These are phyloP conservation scores for Aspidoscelis tigris DNA, from an alignment of 2,113 vertebrate species.

Conservation along the genomic window DNA sequence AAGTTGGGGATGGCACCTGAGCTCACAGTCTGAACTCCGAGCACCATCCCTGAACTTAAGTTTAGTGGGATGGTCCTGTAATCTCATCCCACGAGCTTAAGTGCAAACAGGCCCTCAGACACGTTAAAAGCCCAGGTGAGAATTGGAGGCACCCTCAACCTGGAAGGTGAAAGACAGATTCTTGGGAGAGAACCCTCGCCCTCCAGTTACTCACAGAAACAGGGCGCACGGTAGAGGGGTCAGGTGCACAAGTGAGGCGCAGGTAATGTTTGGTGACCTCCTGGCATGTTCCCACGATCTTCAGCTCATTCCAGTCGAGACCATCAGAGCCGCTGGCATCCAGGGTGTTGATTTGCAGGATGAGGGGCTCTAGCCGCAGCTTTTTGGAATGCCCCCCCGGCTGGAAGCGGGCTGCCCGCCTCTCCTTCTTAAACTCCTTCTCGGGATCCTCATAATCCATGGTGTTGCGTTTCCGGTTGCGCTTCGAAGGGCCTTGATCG, in stretches of 20 bases:
- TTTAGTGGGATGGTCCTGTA: too few relatives aligned
- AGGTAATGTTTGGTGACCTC: constrained; percentile 91
- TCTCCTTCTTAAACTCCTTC: constrained; percentile 90
- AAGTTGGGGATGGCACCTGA: too few relatives aligned
- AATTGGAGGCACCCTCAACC: too few relatives aligned
- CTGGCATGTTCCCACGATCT: constrained; percentile 89
- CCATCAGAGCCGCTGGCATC: constrained; percentile 79
- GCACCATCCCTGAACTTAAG: too few relatives aligned
- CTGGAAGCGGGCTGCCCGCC: constrained; percentile 88
- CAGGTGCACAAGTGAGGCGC: constrained; percentile 90
- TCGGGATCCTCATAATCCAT: constrained; percentile 89
- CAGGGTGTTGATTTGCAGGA: constrained; percentile 83
- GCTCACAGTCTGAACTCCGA: too few relatives aligned
- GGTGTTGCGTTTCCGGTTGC: constrained; percentile 79
- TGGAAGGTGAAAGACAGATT: too few relatives aligned
- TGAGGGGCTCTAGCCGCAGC: constrained; percentile 87
- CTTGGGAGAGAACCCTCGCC: background rate
- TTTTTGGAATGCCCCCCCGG: constrained; percentile 76
- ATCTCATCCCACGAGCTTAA: too few relatives aligned
- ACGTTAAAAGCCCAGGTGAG: background rate
- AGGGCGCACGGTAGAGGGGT: constrained; percentile 87
- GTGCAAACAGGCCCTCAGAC: background rate
- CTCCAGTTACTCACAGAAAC: constrained; percentile 77
- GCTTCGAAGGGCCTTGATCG: constrained; percentile 74
- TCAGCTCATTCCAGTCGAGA: constrained; percentile 91